Conservation (phyloP, 2,888 invertebrate genomes). For the Andrena chrysosceles region DNA sequence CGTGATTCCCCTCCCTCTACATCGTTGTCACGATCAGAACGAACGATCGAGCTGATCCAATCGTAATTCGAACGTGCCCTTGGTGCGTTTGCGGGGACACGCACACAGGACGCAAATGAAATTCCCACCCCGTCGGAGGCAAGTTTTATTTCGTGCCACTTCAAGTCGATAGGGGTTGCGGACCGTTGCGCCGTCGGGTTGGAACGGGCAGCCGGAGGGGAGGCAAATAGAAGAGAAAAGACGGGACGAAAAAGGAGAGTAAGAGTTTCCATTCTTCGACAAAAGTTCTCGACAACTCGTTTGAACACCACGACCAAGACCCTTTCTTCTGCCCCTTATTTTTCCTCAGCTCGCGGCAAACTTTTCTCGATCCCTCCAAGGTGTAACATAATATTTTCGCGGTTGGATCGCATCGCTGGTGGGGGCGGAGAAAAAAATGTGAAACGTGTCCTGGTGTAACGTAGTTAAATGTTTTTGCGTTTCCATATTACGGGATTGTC, state of each 20-base stretch:
- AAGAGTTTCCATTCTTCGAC: slow-evolving; percentile 78
- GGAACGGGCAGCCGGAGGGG: slow-evolving; percentile 21
- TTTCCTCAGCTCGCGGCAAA: slow-evolving; percentile 61
- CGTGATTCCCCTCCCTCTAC: slow-evolving; percentile 30
- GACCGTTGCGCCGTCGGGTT: slow-evolving; percentile 49
- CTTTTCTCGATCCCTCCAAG: slow-evolving; percentile 62
- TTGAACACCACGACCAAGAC: slow-evolving; percentile 74
- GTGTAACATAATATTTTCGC: slow-evolving; percentile 71
- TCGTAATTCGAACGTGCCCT: slow-evolving; percentile 62
- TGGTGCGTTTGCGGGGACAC: slow-evolving; percentile 64
- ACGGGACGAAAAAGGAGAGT: slow-evolving; percentile 39
- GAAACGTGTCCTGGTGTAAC: slow-evolving; percentile 45
- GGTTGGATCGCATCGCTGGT: slow-evolving; percentile 41
- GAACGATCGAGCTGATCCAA: slow-evolving; percentile 61
- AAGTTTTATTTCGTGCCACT: slow-evolving; percentile 74
- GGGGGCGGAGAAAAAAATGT: slow-evolving; percentile 14
- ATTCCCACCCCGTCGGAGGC: slow-evolving; percentile 70
- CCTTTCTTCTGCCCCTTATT: slow-evolving; percentile 64
- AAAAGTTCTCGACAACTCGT: slow-evolving; percentile 80
- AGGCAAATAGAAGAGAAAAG: slow-evolving; percentile 12
- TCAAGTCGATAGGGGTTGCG: slow-evolving; percentile 64
- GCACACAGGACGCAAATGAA: slow-evolving; percentile 70
- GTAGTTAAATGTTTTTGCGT: slow-evolving; percentile 46
- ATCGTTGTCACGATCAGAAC: slow-evolving; percentile 39
- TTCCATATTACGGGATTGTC: slow-evolving; percentile 1